A percentile compares a stretch with the other conserved stretches of the same genome.
Evolutionary conservation across 2,888 invertebrate species (phyloP).

Genomic region (Andrena bicolor): DNA sequence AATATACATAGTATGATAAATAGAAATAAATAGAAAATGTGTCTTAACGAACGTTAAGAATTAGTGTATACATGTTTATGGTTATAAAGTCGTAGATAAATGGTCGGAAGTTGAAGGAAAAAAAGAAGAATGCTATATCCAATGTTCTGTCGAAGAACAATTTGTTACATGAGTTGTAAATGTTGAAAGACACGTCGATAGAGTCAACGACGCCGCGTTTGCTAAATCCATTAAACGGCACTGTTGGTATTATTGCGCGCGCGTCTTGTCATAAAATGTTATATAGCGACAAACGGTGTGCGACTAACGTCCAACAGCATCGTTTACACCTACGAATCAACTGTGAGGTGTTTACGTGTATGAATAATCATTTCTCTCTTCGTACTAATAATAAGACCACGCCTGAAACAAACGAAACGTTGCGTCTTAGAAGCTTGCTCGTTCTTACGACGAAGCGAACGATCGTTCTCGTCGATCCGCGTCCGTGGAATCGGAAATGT

Average conservation of each 20-base stretch:
- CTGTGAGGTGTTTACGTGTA: slow-evolving; percentile 58
- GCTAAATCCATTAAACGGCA: slow-evolving; percentile 46
- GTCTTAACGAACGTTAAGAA: slow-evolving; percentile 57
- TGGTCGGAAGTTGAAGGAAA: slow-evolving; percentile 22
- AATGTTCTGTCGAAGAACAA: slow-evolving; percentile 30
- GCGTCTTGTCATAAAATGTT: slow-evolving; percentile 2
- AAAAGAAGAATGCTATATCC: slow-evolving; percentile 15
- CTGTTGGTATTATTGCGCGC: slow-evolving; percentile 28
- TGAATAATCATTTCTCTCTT: slow-evolving; percentile 37
- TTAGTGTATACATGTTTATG: slow-evolving; percentile 47
- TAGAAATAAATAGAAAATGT: slow-evolving; percentile 63
- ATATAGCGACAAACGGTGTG: slow-evolving; percentile 18
- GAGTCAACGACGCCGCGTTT: slow-evolving; percentile 38
- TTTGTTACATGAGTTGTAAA: slow-evolving; percentile 27
- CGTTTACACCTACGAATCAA: slow-evolving; percentile 39
- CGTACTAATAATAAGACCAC: slow-evolving; percentile 40
- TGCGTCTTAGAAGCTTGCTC: slow-evolving; percentile 1
- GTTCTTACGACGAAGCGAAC: slow-evolving; percentile 14
- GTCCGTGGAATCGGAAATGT: slow-evolving; percentile 19
- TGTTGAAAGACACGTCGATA: slow-evolving; percentile 33
- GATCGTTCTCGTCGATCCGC: neutral
- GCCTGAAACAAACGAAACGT: slow-evolving; percentile 52
- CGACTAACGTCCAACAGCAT: slow-evolving; percentile 26
- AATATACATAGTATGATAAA: slow-evolving; percentile 62
- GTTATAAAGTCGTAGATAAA: slow-evolving; percentile 38